Evolutionary conservation across 2,113 vertebrate genomes (phyloP), one percentile per base, ranked within the genome.

Genomic region (Holacanthus passer): DNA sequence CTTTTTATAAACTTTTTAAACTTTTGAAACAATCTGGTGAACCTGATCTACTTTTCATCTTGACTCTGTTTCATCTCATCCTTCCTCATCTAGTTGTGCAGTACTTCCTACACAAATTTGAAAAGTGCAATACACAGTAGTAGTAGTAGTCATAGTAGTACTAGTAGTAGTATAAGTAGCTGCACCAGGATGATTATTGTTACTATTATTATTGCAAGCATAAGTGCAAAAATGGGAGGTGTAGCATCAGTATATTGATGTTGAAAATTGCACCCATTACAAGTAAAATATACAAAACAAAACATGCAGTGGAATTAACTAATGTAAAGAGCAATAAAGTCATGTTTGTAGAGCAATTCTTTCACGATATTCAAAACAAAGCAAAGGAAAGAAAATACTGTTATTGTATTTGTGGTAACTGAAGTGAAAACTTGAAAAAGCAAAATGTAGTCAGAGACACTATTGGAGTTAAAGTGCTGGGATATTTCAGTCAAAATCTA

Each of bases 401-500:
- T n/a, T 45, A 9, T 72, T 71, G 5, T 12, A 0, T 43, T n/a
- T 12, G n/a, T 14, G 14, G n/a, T 52, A n/a, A 55, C 10, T 47
- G 35, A 62, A 52, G 22, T 32, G 20, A 27, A 22, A 24, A 37
- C 52, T 77, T n/a, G n/a, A n/a, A n/a, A n/a, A n/a, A n/a, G n/a
- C n/a, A n/a, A n/a, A n/a, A n/a, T n/a, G n/a, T n/a, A n/a, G n/a
- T 84, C 29, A 66, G 60, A 59, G 6, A 68, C 37, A 37, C 19
- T 0, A 11, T 13, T 48, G 24, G 45, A 77, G 52, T 52, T 22
- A 67, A 7, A 31, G n/a, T 16, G 60, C 12, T 41, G 56, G 52
- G 22, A 56, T 72, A 68, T 29, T 58, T 22, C 55, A 68, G 35
- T 82, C 5, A 69, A 82, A 64, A 64, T 81, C 56, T 69, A 50